Conservation (phyloP, 1,140 invertebrate species). For the Danaus plexippus region DNA sequence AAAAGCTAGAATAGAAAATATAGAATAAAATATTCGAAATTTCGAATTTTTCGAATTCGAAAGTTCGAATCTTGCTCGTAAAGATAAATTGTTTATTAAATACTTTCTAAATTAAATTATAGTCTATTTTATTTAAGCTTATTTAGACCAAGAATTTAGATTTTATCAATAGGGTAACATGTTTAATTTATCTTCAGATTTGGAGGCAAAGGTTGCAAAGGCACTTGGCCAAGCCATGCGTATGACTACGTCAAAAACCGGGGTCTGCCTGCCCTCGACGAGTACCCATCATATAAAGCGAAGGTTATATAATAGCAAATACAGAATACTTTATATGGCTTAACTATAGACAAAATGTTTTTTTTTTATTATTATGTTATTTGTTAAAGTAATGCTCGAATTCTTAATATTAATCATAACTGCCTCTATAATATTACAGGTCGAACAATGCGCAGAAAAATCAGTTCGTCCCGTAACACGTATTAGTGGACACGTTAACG, state of each 20-base stretch:
- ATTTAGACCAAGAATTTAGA: no score
- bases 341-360: not conserved
- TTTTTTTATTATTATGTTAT: no score
- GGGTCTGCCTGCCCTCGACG: constrained; percentile 37
- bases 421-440: constrained; percentile 17
- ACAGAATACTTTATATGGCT: not conserved
- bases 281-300: constrained; percentile 40
- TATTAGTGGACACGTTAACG: constrained; percentile 47
- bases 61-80: no score
- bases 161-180: no score
- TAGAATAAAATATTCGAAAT: no score
- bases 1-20: no score
- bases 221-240: constrained; percentile 45
- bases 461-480: constrained; percentile 34
- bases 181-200: constrained; percentile 20
- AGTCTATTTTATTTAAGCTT: no score
- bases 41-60: no score
- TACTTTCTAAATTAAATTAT: no score
- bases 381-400: no score
- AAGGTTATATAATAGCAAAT: constrained; percentile 23
- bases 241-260: constrained; percentile 38
- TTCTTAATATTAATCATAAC: not conserved
- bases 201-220: constrained; percentile 35
- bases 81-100: no score
- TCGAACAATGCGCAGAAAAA: constrained; percentile 27